phyloP scores from a whole-genome alignment of 2,113 vertebrate genomes.

The Ammospiza nelsoni region DNA sequence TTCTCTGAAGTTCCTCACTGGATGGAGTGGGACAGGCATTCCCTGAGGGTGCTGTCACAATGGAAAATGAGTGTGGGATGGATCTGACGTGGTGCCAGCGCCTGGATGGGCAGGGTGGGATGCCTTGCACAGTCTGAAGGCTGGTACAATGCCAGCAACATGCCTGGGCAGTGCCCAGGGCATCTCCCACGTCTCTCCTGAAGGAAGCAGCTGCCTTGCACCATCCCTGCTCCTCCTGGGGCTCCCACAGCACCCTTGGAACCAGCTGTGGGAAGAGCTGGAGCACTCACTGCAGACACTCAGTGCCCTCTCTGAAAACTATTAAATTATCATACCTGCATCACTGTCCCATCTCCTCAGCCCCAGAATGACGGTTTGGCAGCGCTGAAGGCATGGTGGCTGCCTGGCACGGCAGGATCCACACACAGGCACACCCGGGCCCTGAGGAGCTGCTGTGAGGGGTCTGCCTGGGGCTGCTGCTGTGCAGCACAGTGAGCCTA shows the following conservation, averaged over 20 bases:
- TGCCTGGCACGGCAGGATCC: background rate
- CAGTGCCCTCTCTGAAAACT: accelerated
- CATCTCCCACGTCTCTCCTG: accelerated
- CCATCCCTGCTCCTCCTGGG: background rate
- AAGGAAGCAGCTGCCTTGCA: background rate
- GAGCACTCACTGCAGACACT: background rate
- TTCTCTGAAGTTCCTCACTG: background rate
- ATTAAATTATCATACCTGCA: accelerated
- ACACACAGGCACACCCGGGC: accelerated
- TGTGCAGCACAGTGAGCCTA: accelerated
- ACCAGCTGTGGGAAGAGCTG: accelerated
- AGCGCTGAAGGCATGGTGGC: accelerated
- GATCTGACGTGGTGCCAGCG: background rate
- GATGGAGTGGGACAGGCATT: accelerated
- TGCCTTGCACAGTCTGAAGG: accelerated
- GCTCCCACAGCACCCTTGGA: background rate
- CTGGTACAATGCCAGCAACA: accelerated
- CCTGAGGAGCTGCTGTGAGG: background rate
- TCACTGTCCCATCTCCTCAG: background rate
- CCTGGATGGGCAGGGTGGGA: accelerated
- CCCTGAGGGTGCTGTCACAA: background rate
- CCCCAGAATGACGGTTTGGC: accelerated
- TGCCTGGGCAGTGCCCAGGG: background rate
- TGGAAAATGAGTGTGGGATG: background rate
- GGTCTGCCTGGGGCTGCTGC: background rate